Percentiles rank a stretch among this genome's conserved stretches.
Conservation (phyloP, 35 echinoderm and acorn worm species). For the Acanthaster planci region DNA sequence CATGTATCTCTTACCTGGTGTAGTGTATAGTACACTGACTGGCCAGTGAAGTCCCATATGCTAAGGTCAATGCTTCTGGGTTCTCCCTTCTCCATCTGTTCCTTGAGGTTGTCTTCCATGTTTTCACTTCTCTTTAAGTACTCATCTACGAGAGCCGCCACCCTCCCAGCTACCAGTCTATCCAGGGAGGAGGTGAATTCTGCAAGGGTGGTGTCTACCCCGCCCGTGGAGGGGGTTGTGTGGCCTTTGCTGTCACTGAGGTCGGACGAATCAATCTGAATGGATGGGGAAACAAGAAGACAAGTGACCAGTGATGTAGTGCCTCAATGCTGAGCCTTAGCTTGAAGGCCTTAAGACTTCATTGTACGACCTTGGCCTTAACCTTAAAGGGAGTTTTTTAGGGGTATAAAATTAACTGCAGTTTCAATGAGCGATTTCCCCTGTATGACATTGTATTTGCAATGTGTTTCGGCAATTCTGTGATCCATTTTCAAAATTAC, state of each 20-base stretch:
- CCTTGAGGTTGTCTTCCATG: conserved; percentile 20
- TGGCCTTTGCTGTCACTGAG: not conserved
- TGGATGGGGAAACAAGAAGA: too few species aligned
- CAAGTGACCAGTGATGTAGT: too few species aligned
- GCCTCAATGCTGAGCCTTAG: too few species aligned
- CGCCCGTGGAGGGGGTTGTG: not conserved
- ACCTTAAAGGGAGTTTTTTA: too few species aligned
- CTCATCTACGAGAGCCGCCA: conserved; percentile 45
- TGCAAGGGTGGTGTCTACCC: conserved; percentile 31
- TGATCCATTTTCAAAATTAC: too few species aligned
- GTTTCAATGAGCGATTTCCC: too few species aligned
- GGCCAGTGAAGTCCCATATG: conserved; percentile 88
- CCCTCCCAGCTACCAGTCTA: conserved; percentile 42
- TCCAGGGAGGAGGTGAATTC: conserved; percentile 54
- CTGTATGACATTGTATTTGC: too few species aligned
- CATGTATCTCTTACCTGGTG: conserved; percentile 62
- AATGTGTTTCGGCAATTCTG: too few species aligned
- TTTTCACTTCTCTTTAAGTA: conserved; percentile 44
- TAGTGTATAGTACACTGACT: conserved; percentile 79
- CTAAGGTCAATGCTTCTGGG: conserved; percentile 55
- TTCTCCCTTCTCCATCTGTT: not conserved
- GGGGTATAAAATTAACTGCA: too few species aligned
- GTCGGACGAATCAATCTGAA: not conserved
- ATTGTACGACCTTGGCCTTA: too few species aligned
- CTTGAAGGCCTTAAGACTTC: too few species aligned